Evolutionary conservation across 2,113 vertebrate species (phyloP), one percentile per base, ranked within the genome.

Genomic region (Nibea albiflora): DNA sequence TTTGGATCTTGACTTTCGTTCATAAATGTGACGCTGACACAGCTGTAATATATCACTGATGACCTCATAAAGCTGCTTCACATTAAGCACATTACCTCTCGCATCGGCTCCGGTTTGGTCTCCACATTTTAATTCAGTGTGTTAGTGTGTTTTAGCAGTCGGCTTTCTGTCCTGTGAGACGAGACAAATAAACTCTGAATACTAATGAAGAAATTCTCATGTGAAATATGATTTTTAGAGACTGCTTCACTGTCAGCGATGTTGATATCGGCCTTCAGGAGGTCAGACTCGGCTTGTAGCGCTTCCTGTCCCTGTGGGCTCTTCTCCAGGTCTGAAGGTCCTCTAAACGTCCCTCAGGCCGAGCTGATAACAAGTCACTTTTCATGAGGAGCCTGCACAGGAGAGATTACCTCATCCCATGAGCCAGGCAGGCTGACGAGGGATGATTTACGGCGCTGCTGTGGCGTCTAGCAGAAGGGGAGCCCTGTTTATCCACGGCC

Each of bases 361-460:
- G 12, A 69, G 77, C 19, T 5, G 80, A 81, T 78, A 78, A 76
- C 78, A 74, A 83, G 83, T 84, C 88, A 78, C 84, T 89, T 84
- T 85, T 86, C 64, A 88, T 82, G 53, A 84, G 64, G 49, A 77
- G 60, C 78, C 71, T 6, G 85, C 81, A 72, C 46, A 89, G 63
- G 85, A 82, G 79, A 89, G 90, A 91, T 85, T 80, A 73, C 62
- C 63, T 50, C 57, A 56, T 84, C 87, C 88, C 66, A 50, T 42
- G 80, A 90, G 78, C 80, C 65, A 67, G 86, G 56, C 80, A 81
- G 35, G 71, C 81, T 72, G 82, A 85, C 50, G 60, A 35, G 73
- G 66, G 79, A 72, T 90, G 92, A 93, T 94, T 92, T 91, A 92
- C 86, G 58, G 88, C 14, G 0, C 56, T 1, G 35, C 67, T 12